Base-by-base conservation (phyloP, 2,113 vertebrate genomes). In the Mystacornis crossleyi region DNA sequence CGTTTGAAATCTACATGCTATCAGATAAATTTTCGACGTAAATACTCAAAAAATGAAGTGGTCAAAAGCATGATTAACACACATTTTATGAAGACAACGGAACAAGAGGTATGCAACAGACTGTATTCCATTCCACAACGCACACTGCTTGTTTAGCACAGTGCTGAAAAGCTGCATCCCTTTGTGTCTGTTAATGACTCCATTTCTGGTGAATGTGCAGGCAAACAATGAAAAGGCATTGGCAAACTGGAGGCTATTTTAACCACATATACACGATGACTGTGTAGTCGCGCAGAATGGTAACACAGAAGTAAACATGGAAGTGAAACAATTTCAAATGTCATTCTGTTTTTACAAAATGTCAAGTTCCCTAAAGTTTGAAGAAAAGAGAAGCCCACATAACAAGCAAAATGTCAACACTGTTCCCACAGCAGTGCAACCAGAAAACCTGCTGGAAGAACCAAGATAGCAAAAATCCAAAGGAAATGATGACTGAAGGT, bases 161-260 rank as follows among this genome's bases (percentile, higher is more conserved):
- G 88, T 85, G 84, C 72, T 92, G 85, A 81, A 89, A 90, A 93
- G 62, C 77, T 92, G 87, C 83, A 70, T 91, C 86, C 93, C 74
- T 91, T 86, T 93, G 66, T 83, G 60, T 84, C 57, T 61, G 34
- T 72, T 75, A 77, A 77, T 36, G 38, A 87, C 65, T 57, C 67
- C 18, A 28, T 93, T 92, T 79, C 86, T 66, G 72, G 83, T 78
- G 79, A 95, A 79, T 9, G 38, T 79, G 72, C 89, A 97, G 91
- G 96, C 96, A 96, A 94, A 93, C 38, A 79, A 77, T 55, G 64
- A 91, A 88, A 96, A 96, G 96, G 95, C 95, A 97, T 94, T 84
- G 94, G 89, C 90, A 94, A 92, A 77, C 66, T 42, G 81, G 87
- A 93, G 85, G 88, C 82, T 92, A 66, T 85, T 95, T 88, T 81